Evolutionary conservation across 2,113 vertebrate genomes (phyloP).

Genomic region (Hyaena hyaena): DNA sequence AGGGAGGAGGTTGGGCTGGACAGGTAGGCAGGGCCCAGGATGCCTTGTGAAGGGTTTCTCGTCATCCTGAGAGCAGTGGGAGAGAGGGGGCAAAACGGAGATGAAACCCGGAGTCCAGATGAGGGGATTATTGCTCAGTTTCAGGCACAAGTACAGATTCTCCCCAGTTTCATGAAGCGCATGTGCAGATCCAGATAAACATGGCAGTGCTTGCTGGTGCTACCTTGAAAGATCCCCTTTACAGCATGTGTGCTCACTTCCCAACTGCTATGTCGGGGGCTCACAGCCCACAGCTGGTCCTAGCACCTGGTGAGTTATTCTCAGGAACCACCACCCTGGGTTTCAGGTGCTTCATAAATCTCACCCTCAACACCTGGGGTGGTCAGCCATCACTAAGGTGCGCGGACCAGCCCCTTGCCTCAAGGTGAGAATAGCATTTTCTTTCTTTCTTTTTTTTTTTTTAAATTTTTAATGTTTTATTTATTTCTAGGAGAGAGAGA

Average conservation of each 20-base stretch:
- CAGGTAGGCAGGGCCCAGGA: not conserved
- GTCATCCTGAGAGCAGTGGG: not conserved
- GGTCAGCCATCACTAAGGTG: no score
- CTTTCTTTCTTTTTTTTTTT: no score
- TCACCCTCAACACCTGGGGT: not conserved
- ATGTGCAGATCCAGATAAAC: not conserved
- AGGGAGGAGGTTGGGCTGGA: not conserved
- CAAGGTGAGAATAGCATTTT: not conserved
- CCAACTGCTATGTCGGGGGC: not conserved
- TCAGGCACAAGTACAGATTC: not conserved
- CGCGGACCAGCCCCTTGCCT: not conserved
- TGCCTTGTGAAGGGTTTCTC: not conserved
- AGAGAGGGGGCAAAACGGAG: not conserved
- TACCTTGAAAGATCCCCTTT: not conserved
- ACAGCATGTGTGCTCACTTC: not conserved
- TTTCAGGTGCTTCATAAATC: accelerated
- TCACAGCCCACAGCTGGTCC: not conserved
- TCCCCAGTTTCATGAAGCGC: not conserved
- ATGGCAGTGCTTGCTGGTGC: accelerated
- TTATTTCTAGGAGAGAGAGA: no score
- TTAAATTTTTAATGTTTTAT: no score
- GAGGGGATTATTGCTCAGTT: no score
- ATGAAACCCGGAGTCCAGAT: not conserved
- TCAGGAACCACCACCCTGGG: not conserved
- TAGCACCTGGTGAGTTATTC: not conserved